These are phyloP conservation scores for Ptyas mucosa DNA, from an alignment of 2,113 vertebrate genomes.

Conservation along the genomic window DNA sequence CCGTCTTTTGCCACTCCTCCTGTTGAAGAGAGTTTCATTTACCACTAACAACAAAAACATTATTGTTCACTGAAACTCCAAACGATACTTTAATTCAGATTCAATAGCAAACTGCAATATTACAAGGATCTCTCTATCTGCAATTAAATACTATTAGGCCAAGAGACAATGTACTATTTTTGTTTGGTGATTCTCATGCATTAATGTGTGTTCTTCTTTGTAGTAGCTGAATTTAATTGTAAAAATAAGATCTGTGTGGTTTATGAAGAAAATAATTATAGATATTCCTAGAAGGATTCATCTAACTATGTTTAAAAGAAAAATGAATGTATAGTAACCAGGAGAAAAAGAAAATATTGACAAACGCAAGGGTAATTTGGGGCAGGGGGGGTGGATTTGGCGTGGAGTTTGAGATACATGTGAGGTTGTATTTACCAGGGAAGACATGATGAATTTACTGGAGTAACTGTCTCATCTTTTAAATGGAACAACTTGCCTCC, in stretches of 20 bases:
- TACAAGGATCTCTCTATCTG: background rate
- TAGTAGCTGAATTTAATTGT: background rate
- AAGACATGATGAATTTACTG: background rate
- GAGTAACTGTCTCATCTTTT: background rate
- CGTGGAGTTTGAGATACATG: background rate
- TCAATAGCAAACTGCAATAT: background rate
- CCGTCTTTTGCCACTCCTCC: background rate
- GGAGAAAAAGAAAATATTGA: background rate
- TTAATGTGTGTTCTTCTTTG: background rate
- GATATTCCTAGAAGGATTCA: background rate
- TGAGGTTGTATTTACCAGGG: background rate
- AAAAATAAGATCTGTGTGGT: background rate
- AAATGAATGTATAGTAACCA: background rate
- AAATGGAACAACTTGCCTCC: background rate
- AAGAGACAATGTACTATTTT: background rate
- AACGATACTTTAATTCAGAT: slow-evolving; percentile 13
- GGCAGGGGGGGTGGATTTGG: too few species aligned
- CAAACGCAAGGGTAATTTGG: background rate
- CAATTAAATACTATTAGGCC: background rate
- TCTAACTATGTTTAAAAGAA: background rate
- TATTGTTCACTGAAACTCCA: background rate
- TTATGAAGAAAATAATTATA: background rate
- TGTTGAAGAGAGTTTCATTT: slow-evolving; percentile 34
- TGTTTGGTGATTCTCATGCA: too few species aligned
- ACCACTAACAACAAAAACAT: slow-evolving; percentile 13